A percentile compares a stretch with the other conserved stretches of the same genome.
Conservation (phyloP, 2,113 vertebrate genomes). For the Alethe diademata region DNA sequence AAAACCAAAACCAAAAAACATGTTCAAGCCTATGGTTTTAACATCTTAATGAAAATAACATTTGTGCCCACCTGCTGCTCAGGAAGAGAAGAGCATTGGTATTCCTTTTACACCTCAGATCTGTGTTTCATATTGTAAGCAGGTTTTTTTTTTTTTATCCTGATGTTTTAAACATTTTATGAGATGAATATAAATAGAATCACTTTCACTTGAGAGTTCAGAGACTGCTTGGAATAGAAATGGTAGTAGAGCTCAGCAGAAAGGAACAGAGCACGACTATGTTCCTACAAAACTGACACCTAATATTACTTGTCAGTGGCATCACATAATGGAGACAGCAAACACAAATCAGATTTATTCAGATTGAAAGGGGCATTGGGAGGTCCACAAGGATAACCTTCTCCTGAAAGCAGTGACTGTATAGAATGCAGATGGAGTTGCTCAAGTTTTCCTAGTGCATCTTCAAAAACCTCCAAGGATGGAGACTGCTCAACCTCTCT, state of each 20-base stretch:
- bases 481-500: background rate
- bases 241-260: background rate
- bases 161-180: slow-evolving; percentile 6
- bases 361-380: background rate
- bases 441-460: background rate
- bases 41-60: background rate
- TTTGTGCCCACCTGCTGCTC: background rate
- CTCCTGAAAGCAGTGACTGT: rapidly evolving
- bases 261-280: background rate
- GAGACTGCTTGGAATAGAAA: background rate
- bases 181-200: slow-evolving; percentile 27
- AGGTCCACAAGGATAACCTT: rapidly evolving
- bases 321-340: background rate
- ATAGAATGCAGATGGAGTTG: background rate
- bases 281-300: background rate
- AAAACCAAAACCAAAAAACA: background rate
- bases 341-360: background rate
- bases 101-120: background rate
- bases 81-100: background rate
- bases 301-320: background rate
- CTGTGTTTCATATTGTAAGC: background rate
- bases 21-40: background rate
- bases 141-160: background rate
- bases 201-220: background rate
- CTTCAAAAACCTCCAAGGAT: background rate